Conservation (phyloP, 2,888 invertebrate genomes). For the Dorcus hopei region DNA sequence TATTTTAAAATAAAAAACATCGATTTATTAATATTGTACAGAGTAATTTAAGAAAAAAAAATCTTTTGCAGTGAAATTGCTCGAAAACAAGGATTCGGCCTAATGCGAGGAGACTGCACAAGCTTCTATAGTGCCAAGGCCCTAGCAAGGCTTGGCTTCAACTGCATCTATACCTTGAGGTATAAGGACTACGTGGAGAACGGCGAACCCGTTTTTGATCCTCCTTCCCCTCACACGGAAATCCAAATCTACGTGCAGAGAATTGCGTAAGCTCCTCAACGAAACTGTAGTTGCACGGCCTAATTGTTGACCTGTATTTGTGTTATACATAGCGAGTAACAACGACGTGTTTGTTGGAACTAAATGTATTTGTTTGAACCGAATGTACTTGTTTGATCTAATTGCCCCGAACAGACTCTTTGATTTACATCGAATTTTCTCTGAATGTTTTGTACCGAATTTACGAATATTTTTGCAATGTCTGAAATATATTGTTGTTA, state of each 20-base stretch:
- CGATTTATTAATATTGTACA: neutral
- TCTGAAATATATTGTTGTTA: no score
- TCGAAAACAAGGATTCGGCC: constrained; percentile 52
- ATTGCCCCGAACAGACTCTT: no score
- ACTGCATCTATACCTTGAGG: constrained; percentile 60
- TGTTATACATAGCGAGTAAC: neutral
- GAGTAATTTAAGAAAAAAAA: constrained; percentile 1
- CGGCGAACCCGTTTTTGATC: constrained; percentile 62
- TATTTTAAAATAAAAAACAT: neutral
- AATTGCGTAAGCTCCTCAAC: constrained; percentile 14
- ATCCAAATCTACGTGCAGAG: constrained; percentile 38
- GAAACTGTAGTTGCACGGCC: neutral
- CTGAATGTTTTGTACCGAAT: no score
- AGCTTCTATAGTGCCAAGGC: constrained; percentile 74
- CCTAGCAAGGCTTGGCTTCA: constrained; percentile 68
- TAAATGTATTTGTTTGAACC: neutral
- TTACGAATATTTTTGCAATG: no score
- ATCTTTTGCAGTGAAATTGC: constrained; percentile 57
- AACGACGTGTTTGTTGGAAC: neutral
- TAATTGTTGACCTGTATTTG: neutral
- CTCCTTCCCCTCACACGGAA: constrained; percentile 52
- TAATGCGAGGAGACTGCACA: constrained; percentile 71
- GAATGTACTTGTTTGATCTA: neutral
- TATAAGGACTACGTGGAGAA: constrained; percentile 65
- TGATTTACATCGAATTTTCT: no score